Evolutionary conservation across 1,140 invertebrate genomes (phyloP).

Genomic region (Drosophila ambigua): DNA sequence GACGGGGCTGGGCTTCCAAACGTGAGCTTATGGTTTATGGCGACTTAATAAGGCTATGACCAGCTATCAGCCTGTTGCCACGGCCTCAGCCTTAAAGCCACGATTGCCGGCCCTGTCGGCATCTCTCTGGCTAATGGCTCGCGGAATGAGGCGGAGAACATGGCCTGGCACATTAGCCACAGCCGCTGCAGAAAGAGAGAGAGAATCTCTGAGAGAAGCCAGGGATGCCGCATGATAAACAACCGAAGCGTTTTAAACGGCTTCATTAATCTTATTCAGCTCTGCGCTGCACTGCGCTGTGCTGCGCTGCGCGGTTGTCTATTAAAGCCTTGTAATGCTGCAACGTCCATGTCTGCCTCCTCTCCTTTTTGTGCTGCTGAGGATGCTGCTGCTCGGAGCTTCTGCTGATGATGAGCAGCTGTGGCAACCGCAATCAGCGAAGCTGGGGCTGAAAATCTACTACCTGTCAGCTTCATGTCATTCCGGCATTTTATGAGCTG

Average conservation of each 20-base stretch:
- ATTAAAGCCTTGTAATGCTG: slow-evolving; percentile 78
- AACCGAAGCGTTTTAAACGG: slow-evolving; percentile 82
- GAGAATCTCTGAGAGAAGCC: slow-evolving; percentile 29
- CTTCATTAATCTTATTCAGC: slow-evolving; percentile 82
- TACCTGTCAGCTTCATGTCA: slow-evolving; percentile 79
- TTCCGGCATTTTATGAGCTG: slow-evolving; percentile 77
- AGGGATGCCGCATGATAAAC: slow-evolving; percentile 75
- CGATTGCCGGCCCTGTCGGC: slow-evolving; percentile 59
- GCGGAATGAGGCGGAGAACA: slow-evolving; percentile 25
- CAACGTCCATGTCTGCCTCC: slow-evolving; percentile 5
- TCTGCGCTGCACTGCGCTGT: slow-evolving; percentile 66
- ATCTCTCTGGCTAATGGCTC: slow-evolving; percentile 57
- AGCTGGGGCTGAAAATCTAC: slow-evolving; percentile 67
- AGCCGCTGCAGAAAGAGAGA: slow-evolving; percentile 31
- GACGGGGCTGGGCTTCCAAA: slow-evolving; percentile 37
- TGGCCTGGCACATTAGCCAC: slow-evolving; percentile 59
- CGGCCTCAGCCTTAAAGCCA: slow-evolving; percentile 17
- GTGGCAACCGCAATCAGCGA: slow-evolving; percentile 64
- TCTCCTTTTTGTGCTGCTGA: slow-evolving; percentile 13
- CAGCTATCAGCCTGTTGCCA: slow-evolving; percentile 68
- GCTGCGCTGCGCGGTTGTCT: slow-evolving; percentile 63
- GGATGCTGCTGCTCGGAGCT: slow-evolving; percentile 6
- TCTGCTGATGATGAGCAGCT: slow-evolving; percentile 59
- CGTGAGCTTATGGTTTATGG: slow-evolving; percentile 81
- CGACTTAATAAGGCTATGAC: slow-evolving; percentile 75